Base-by-base conservation (phyloP, 2,888 invertebrate genomes). In the Coelopa pilipes region DNA sequence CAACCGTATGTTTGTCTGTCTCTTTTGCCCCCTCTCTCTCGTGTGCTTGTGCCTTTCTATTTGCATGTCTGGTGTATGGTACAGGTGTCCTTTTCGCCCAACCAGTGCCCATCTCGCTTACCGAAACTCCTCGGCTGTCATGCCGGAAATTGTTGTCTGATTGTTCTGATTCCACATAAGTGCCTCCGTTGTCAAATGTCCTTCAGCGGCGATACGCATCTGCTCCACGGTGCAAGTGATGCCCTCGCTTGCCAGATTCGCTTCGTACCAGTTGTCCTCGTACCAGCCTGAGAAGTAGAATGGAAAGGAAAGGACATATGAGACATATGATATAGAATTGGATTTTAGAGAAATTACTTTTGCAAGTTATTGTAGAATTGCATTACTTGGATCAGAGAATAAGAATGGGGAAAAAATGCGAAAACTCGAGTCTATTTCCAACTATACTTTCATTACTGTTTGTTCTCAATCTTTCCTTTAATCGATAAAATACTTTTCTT, bases 131-230 rank as follows among this genome's bases (percentile, higher is more conserved):
- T 94, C 94, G 0, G 96, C 94, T 2, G 97, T 97, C 96, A 97
- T 96, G 79, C 97, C 97, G 57, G 98, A 98, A 82, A 97, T 94
- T 73, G 98, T 98, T 78, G 93, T 93, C 87, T 95, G 94, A 86
- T 95, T 93, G 88, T 98, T 97, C 86, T 97, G 96, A 88, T 99
- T 98, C 93, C 98, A 95, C 96, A 99, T 98, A 62, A 99, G 92
- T 24, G 98, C 98, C 87, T 99, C 99, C 0, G 99, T 99, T 57
- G 99, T 99, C 73, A 99, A 90, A 87, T 99, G 99, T 1, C 98
- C 98, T 87, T 98, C 97, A 1, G 99, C 96, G 0, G 98, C 98
- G 80, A 92, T 91, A 62, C 94, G 90, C 96, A 99, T 97, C 88
- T 99, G 92, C 79, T 97, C 96, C 75, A 92, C 91, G 0, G 97